Base-by-base conservation (phyloP, 2,113 vertebrate species). In the Oryzias celebensis region DNA sequence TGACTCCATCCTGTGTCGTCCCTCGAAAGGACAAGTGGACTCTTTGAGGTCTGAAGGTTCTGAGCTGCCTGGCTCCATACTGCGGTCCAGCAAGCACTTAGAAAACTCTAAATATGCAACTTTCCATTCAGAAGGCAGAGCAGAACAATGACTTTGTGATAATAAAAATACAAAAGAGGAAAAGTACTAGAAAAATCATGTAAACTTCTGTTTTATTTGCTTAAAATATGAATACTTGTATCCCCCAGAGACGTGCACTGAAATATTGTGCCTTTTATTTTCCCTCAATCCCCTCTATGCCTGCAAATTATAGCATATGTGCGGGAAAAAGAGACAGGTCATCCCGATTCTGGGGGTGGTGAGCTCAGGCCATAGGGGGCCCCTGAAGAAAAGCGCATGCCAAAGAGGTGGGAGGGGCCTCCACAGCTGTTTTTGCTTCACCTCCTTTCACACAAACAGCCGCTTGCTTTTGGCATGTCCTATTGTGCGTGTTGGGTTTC, bases 1-100 rank as follows among this genome's bases (percentile, higher is more conserved):
- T 87, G 85, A 87, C 82, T 82, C 88, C 86, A 90, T 82, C 74
- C 68, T 65, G 76, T 72, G 83, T 82, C 82, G 59, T 83, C 73
- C 63, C 62, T 2, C 64, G 61, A 69, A 63, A 78, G 84, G 76
- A 85, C 82, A 68, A 77, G 66, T 24, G 61, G 55, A 62, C 57
- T 45, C 49, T 43, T 1, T 28, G 62, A 60, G 75, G 60, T n/a
- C 7, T 43, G 20, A 69, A 15, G 15, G 46, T 52, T 23, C 31
- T 23, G 47, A 47, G 17, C 15, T 52, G 64, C 47, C 48, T 68
- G 67, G 78, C 48, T 74, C 42, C 42, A 45, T 14, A 45, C 31
- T 20, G 17, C 16, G n/a, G 20, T 1, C 58, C 31, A 49, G 14
- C 7, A 2, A 15, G 49, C 8, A 20, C 14, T 20, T 36, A 14